Conservation (phyloP, 37 sponge, comb jelly and placozoan species). For the Haliclona indistincta region DNA sequence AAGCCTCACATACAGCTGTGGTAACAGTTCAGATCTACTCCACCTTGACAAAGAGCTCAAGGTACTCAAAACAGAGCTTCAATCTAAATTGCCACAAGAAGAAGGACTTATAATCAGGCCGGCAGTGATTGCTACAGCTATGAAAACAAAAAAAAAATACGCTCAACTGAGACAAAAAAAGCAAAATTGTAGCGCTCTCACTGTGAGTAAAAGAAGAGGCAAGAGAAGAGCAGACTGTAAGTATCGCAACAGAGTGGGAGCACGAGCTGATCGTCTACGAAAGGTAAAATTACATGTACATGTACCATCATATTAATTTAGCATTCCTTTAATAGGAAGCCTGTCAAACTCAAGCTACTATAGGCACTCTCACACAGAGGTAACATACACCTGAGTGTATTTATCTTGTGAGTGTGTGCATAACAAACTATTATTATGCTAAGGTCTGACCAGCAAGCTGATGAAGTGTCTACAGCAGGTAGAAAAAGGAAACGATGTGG, state of each 20-base stretch:
- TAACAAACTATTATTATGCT: too few relatives aligned
- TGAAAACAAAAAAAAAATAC: too few relatives aligned
- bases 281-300: not conserved
- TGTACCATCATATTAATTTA: not conserved
- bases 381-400: too few relatives aligned
- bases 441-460: too few relatives aligned
- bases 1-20: slow-evolving; percentile 8
- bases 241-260: slow-evolving; percentile 19
- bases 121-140: too few relatives aligned
- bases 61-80: slow-evolving; percentile 6
- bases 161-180: slow-evolving; percentile 7
- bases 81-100: not conserved
- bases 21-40: not conserved
- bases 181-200: not conserved
- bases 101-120: slow-evolving; percentile 10
- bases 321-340: not conserved
- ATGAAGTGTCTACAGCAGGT: not conserved
- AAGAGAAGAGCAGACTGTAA: too few relatives aligned
- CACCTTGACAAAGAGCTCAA: not conserved
- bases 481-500: slow-evolving; percentile 5
- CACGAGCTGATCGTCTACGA: slow-evolving; percentile 15
- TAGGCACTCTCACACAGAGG: too few relatives aligned
- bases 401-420: too few relatives aligned
- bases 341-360: too few relatives aligned
- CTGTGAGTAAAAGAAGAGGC: too few relatives aligned